Evolutionary conservation across 2,888 invertebrate species (phyloP).

Genomic region (Phalera bucephala): DNA sequence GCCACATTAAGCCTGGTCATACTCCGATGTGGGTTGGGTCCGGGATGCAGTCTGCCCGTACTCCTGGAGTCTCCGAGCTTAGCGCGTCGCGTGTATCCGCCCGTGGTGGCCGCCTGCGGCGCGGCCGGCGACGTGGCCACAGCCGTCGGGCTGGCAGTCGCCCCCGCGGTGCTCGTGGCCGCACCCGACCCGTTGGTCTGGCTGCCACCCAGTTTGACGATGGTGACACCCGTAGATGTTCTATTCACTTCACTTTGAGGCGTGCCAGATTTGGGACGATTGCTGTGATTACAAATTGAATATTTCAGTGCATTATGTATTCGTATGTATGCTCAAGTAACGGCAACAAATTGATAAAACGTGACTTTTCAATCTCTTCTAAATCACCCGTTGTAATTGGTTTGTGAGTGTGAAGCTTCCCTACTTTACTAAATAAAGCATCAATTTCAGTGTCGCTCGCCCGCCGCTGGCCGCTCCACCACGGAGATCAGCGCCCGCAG

Average conservation of each 20-base stretch:
- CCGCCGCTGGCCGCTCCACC: too few species aligned
- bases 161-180: background rate
- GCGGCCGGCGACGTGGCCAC: constrained; percentile 22
- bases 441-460: too few species aligned
- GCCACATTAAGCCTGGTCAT: constrained; percentile 91
- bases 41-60: constrained; percentile 88
- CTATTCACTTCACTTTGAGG: constrained; percentile 85
- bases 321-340: too few species aligned
- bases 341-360: too few species aligned
- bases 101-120: constrained; percentile 19
- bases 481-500: too few species aligned
- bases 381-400: too few species aligned
- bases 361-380: too few species aligned
- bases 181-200: background rate
- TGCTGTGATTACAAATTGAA: constrained; percentile 28
- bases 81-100: constrained; percentile 83
- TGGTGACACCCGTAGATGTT: constrained; percentile 89
- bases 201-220: constrained; percentile 86
- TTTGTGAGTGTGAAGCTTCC: too few species aligned
- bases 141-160: constrained; percentile 12
- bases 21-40: constrained; percentile 88
- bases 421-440: too few species aligned
- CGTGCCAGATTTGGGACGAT: constrained; percentile 57
- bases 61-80: constrained; percentile 90
- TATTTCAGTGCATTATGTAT: too few species aligned